Base-by-base conservation (phyloP, 1,140 invertebrate genomes). In the Drosophila trapezifrons region DNA sequence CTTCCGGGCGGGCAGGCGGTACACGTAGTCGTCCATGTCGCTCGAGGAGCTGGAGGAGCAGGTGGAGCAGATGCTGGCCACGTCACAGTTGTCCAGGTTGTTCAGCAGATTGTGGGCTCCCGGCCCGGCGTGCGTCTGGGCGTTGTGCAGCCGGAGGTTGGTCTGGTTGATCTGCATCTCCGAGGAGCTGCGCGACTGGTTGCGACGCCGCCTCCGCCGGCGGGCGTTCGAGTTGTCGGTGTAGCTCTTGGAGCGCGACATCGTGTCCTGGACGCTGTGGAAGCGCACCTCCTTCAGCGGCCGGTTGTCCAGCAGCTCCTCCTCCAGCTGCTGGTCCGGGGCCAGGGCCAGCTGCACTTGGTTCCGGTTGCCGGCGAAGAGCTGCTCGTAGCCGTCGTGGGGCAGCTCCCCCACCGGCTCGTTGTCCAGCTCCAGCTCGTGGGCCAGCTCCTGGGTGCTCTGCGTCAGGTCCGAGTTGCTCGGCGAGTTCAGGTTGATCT, bases 21-120 rank as follows among this genome's bases (percentile, higher is more conserved):
- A 97, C 20, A 96, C 96, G 69, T 96, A 95, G 37, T 96, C 95
- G 43, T 97, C 97, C 67, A 96, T 96, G 35, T 96, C 96, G 17
- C 96, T 97, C 17, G 91, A 92, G 1, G 90, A 91, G 13, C 96
- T 97, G 4, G 96, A 97, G 1, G 96, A 97, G 81, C 97, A 98
- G 0, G 97, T 97, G 56, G 96, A 97, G 92, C 97, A 98, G 76
- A 96, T 95, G 90, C 95, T 96, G 58, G 94, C 95, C 18, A 94
- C 94, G 86, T 96, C 95, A 27, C 96, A 95, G 20, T 94, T 86
- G 57, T 91, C 90, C 64, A 90, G 73, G 74, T 91, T 91, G 37
- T 80, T 86, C 0, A 86, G 58, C 46, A 90, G 63, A 57, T 89
- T 90, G 46, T 72, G 51, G 2, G 67, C 78, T 0, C 67, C 76